A percentile compares a stretch with the other conserved stretches of the same genome.
Conservation (phyloP, 2,113 vertebrate species). For the Mastomys natalensis region DNA sequence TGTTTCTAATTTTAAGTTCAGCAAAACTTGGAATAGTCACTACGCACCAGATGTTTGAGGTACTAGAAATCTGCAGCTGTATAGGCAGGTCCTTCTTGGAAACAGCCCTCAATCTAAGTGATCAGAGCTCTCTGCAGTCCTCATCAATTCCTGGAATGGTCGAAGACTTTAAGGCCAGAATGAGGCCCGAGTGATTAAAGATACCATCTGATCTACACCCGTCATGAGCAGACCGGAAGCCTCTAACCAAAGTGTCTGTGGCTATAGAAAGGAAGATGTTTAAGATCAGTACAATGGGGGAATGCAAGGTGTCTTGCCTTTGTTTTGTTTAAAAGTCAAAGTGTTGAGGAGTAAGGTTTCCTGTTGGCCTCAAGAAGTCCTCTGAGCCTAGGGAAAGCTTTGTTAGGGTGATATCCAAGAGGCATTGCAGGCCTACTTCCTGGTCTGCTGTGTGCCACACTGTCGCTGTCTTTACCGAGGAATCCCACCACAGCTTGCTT, state of each 20-base stretch:
- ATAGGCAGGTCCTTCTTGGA: not conserved
- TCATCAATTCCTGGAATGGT: not conserved
- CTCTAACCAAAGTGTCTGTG: not conserved
- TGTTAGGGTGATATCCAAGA: conserved; percentile 28
- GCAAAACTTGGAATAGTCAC: not conserved
- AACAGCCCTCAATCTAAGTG: not conserved
- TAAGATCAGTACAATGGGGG: not conserved
- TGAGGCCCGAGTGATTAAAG: not conserved
- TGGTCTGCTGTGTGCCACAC: conserved; percentile 51
- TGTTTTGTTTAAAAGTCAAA: conserved; percentile 23
- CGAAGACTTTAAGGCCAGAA: conserved; percentile 17
- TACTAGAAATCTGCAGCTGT: not conserved
- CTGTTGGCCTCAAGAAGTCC: conserved; percentile 17
- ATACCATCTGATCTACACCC: not conserved
- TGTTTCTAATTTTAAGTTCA: conserved; percentile 32
- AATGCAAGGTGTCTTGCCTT: not conserved
- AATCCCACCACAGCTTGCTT: conserved; percentile 1
- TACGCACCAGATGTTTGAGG: conserved; percentile 5
- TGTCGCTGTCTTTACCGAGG: conserved; percentile 26
- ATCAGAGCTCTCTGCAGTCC: not conserved
- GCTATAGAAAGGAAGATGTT: not conserved
- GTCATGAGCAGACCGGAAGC: not conserved
- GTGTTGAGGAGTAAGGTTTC: not conserved
- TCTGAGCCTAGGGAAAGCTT: conserved; percentile 29
- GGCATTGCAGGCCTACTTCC: conserved; percentile 50